A percentile compares a stretch with the other conserved stretches of the same genome.
These are phyloP conservation scores for Dicyrtomina minuta DNA, from an alignment of 2,888 invertebrate species.

Conservation along the genomic window DNA sequence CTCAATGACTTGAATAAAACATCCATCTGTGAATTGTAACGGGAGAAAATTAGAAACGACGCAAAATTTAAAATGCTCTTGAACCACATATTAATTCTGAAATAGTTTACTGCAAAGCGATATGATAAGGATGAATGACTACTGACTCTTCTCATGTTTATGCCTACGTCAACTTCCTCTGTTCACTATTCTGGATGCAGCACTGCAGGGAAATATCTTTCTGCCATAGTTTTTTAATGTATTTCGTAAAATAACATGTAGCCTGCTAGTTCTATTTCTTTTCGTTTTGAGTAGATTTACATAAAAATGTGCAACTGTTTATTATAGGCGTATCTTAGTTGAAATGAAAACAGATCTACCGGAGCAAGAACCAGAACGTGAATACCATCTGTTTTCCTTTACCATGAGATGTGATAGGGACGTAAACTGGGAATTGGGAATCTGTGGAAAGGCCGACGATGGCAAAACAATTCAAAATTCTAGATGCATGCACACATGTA, in stretches of 20 bases:
- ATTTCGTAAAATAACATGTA: neutral
- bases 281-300: conserved; percentile 8
- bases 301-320: conserved; percentile 16
- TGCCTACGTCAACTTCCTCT: neutral
- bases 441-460: no score
- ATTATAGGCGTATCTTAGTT: neutral
- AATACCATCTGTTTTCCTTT: conserved; percentile 17
- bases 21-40: conserved; percentile 7
- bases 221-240: neutral
- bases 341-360: conserved; percentile 1
- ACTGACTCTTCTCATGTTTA: neutral
- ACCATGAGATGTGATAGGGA: neutral
- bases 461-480: no score
- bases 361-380: neutral
- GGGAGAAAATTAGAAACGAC: conserved; percentile 1
- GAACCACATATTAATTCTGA: conserved; percentile 16
- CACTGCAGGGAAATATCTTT: conserved; percentile 5
- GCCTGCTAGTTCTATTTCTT: no score
- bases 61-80: conserved; percentile 20
- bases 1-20: conserved; percentile 23
- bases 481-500: conserved; percentile 8
- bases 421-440: neutral
- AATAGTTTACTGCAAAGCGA: conserved; percentile 12
- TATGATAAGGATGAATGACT: conserved; percentile 18
- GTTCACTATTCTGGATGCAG: conserved; percentile 12